Evolutionary conservation across 2,888 invertebrate genomes (phyloP).

Genomic region (Macaria notata): DNA sequence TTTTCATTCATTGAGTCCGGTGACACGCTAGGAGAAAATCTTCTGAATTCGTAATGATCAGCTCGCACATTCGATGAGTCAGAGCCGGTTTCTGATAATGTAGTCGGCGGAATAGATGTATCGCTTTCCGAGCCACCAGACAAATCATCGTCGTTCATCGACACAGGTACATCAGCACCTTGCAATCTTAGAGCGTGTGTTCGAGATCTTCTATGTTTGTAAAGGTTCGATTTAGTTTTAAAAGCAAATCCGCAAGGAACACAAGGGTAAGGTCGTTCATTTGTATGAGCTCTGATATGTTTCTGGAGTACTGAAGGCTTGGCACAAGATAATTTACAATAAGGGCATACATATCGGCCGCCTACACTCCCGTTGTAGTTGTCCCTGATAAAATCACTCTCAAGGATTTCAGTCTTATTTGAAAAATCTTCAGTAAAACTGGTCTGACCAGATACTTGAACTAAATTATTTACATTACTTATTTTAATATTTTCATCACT

Average conservation of each 20-base stretch:
- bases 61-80: constrained; percentile 67
- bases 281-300: constrained; percentile 96
- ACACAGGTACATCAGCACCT: constrained; percentile 79
- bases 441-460: constrained; percentile 79
- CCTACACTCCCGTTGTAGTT: constrained; percentile 65
- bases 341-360: constrained; percentile 92
- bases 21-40: constrained; percentile 59
- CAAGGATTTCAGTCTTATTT: constrained; percentile 80
- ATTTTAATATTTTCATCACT: constrained; percentile 72
- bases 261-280: constrained; percentile 96
- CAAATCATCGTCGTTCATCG: constrained; percentile 82
- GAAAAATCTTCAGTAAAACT: constrained; percentile 79
- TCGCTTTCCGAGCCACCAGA: constrained; percentile 84
- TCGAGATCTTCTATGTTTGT: constrained; percentile 92
- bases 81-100: constrained; percentile 66
- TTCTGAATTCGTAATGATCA: constrained; percentile 64
- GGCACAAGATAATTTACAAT: constrained; percentile 94
- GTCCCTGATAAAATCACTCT: constrained; percentile 78
- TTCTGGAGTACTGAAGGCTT: constrained; percentile 97
- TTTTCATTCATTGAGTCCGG: constrained; percentile 65
- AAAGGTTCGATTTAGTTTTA: constrained; percentile 96
- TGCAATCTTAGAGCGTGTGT: constrained; percentile 86
- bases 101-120: constrained; percentile 68
- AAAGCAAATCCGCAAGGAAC: constrained; percentile 94
- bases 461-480: constrained; percentile 76